Conservation (phyloP, 1,140 invertebrate genomes). For the Leptinotarsa texana region DNA sequence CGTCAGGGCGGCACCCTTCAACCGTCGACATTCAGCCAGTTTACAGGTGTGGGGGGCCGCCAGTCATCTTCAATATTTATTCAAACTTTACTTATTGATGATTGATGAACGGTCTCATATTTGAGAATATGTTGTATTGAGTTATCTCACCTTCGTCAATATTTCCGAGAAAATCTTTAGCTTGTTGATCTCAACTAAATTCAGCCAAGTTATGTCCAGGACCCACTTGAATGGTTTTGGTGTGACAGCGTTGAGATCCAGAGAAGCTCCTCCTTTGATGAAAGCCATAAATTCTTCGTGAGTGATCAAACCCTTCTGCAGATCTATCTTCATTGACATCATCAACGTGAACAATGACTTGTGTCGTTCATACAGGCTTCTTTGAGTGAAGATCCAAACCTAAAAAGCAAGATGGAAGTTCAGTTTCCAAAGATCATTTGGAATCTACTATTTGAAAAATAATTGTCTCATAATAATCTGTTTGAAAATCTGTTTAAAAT, state of each 20-base stretch:
- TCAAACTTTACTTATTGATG: no score
- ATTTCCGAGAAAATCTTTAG: slow-evolving; percentile 81
- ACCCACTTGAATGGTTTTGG: slow-evolving; percentile 96
- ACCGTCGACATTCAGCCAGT: no score
- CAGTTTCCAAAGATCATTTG: no score
- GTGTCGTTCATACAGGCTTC: slow-evolving; percentile 91
- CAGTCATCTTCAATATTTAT: no score
- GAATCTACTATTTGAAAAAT: no score
- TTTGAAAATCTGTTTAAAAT: no score
- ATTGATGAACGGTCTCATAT: no score
- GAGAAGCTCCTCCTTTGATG: slow-evolving; percentile 93
- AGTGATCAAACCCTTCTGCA: slow-evolving; percentile 78
- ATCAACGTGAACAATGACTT: slow-evolving; percentile 93
- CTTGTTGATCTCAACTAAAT: slow-evolving; percentile 93
- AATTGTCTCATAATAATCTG: no score
- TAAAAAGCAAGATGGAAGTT: slow-evolving; percentile 12
- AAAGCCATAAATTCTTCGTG: slow-evolving; percentile 94
- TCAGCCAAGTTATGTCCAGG: slow-evolving; percentile 94
- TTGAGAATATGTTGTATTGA: slow-evolving; percentile 14
- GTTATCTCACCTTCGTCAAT: slow-evolving; percentile 68
- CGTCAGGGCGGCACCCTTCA: no score
- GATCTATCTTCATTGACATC: slow-evolving; percentile 94
- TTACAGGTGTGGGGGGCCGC: no score
- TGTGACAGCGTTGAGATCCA: slow-evolving; percentile 89
- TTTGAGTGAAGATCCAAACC: slow-evolving; percentile 89